Conservation (phyloP, 37 sponge, comb jelly and placozoan genomes). For the Beroe forskalii region DNA sequence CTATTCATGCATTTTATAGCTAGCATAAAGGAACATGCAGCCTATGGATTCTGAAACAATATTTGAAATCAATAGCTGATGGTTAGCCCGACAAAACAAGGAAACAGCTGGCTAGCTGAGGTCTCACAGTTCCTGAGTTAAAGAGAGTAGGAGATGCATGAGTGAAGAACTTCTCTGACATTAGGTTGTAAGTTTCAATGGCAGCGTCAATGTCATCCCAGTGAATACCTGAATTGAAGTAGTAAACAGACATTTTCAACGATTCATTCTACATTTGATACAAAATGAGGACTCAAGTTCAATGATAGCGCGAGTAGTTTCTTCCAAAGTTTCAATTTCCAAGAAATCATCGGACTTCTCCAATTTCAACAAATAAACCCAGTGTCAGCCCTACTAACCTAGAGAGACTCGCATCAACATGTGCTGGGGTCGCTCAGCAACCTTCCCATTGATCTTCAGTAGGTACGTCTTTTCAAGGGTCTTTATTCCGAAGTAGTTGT, state of each 20-base stretch:
- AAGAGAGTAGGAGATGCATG: conserved; percentile 98
- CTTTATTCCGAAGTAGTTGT: conserved; percentile 98
- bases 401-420: conserved; percentile 97
- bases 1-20: too few relatives aligned
- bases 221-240: conserved; percentile 71
- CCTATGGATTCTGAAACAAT: too few relatives aligned
- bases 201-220: conserved; percentile 81
- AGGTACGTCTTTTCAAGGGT: conserved; percentile 96
- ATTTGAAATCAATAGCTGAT: too few relatives aligned
- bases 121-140: conserved; percentile 96
- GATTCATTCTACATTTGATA: too few relatives aligned
- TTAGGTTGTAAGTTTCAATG: conserved; percentile 93
- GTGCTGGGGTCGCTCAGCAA: conserved; percentile 98
- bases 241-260: too few relatives aligned
- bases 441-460: conserved; percentile 89
- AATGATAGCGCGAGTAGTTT: too few relatives aligned
- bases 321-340: too few relatives aligned
- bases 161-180: conserved; percentile 99
- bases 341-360: too few relatives aligned
- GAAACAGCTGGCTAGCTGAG: conserved; percentile 79
- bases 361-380: too few relatives aligned
- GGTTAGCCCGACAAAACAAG: too few relatives aligned
- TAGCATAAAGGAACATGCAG: too few relatives aligned
- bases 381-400: conserved; percentile 75
- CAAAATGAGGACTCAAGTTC: too few relatives aligned